phyloP scores from a whole-genome alignment of 2,113 vertebrate species.

The Silurus asotus region DNA sequence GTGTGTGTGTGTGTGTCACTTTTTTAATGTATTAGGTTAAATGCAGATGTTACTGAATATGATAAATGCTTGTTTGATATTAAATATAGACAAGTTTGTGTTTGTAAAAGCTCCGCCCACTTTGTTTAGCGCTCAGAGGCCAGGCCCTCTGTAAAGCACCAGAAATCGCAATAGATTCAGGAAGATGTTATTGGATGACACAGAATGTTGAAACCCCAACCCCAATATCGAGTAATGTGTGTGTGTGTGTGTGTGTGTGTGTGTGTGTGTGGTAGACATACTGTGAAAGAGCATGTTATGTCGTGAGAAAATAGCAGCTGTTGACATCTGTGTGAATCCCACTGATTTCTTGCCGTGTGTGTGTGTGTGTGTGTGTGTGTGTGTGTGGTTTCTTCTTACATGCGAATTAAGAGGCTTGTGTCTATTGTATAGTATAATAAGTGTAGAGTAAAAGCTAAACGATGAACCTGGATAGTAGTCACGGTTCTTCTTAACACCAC shows the following conservation, averaged over 20 bases:
- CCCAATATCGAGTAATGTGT: background rate
- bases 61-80: background rate
- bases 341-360: constrained; percentile 16
- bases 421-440: too few relatives aligned
- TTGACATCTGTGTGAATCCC: constrained; percentile 38
- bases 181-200: background rate
- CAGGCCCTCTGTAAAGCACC: background rate
- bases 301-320: constrained; percentile 4
- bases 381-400: background rate
- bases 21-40: background rate
- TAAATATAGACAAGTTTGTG: background rate
- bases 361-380: constrained; percentile 21
- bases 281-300: constrained; percentile 24
- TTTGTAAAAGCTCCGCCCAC: background rate
- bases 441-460: background rate
- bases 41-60: background rate
- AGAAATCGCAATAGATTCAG: background rate
- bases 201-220: too few relatives aligned
- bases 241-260: background rate
- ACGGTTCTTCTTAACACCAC: background rate
- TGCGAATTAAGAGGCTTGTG: background rate
- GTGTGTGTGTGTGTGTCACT: background rate
- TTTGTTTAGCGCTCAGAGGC: background rate
- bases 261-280: background rate
- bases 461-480: too few relatives aligned